Base-by-base conservation (phyloP, 2,797 vertebrate species). In the Sebastes hubbsi region DNA sequence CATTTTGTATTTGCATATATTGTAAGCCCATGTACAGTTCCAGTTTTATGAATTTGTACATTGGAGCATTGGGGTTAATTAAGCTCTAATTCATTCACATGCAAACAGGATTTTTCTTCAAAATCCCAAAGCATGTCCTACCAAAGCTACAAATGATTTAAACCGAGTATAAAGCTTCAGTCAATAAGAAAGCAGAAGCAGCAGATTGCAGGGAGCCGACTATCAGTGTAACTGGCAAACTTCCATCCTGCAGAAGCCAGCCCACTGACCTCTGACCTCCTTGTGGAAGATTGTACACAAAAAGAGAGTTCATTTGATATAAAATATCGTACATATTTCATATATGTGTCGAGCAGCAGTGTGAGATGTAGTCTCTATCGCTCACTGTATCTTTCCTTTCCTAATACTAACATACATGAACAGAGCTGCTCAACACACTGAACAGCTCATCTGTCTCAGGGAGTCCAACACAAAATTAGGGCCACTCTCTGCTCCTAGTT, bases 391-490 rank as follows among this genome's bases (percentile, higher is more conserved):
- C 29, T 78, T 54, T 2, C 55, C 59, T 82, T 22, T 24, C 34
- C 74, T 2, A 54, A 78, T 77, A 82, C 71, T 72, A 2, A 74
- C 74, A 69, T 4, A 65, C 71, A 81, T 25, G 54, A 80, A 54
- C 75, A 75, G 56, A 55, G 70, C 65, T 78, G 64, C 52, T 69
- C 76, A 36, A 77, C 85, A 69, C n/a, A 22, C 75, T 6, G 56
- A 75, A 76, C 83, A 73, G 89, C 87, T 92, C 88, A 88, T 91
- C 91, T 72, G 86, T 93, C 89, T 94, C 86, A 32, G 83, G 87
- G 88, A 91, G 90, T 87, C 88, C 90, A 78, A 88, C 90, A 79
- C 82, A 67, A 89, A 91, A 94, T 94, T 87, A 88, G 92, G 92
- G 90, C 91, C 90, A 88, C 89, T 89, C 78, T 87, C 85, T 82